phyloP scores from a whole-genome alignment of 2,113 vertebrate genomes.

The Halcyon senegalensis region DNA sequence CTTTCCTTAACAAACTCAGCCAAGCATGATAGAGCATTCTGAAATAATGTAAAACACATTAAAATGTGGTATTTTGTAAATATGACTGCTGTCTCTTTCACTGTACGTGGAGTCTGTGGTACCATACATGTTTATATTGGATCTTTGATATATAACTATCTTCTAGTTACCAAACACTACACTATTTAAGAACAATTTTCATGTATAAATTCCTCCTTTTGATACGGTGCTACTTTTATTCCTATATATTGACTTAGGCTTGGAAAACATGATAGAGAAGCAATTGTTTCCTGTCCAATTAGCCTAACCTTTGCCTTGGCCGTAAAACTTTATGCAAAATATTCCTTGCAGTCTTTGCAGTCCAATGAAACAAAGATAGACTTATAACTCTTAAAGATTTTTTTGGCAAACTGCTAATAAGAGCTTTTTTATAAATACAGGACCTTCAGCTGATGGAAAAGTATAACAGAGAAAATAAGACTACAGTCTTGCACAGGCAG shows the following conservation, averaged over 20 bases:
- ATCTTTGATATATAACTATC: background rate
- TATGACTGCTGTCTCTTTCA: background rate
- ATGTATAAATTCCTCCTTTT: slow-evolving; percentile 1
- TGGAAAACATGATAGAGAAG: slow-evolving; percentile 68
- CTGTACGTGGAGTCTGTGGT: background rate
- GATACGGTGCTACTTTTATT: slow-evolving; percentile 49
- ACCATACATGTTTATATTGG: background rate
- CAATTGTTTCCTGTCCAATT: slow-evolving; percentile 78
- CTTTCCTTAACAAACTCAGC: background rate
- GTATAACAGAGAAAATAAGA: slow-evolving; percentile 49
- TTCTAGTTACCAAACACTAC: background rate
- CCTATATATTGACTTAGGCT: slow-evolving; percentile 39
- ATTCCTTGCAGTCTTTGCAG: slow-evolving; percentile 57
- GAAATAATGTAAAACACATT: background rate
- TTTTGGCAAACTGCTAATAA: slow-evolving; percentile 75
- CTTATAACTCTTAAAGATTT: slow-evolving; percentile 72
- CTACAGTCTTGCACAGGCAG: slow-evolving; percentile 68
- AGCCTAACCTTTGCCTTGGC: slow-evolving; percentile 46
- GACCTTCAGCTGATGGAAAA: slow-evolving; percentile 75
- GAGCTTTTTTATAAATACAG: slow-evolving; percentile 47
- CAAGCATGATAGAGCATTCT: background rate
- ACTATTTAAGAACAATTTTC: background rate
- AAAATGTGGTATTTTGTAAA: background rate
- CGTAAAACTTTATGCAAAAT: slow-evolving; percentile 78
- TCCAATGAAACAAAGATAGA: slow-evolving; percentile 69